phyloP scores from a whole-genome alignment of 1,140 invertebrate genomes.

The Zophobas atratus region DNA sequence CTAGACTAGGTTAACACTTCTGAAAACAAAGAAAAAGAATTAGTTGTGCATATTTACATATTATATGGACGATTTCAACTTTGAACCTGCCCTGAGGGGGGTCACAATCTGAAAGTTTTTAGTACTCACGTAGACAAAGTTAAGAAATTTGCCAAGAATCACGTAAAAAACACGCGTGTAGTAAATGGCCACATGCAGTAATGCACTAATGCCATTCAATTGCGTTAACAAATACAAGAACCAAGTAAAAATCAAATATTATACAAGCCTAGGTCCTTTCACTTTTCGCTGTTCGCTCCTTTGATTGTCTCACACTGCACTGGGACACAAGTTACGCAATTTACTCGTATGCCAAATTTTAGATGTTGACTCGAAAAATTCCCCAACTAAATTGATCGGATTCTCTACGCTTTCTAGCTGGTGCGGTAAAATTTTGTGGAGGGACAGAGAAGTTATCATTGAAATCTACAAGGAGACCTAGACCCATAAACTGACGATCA shows the following conservation, averaged over 20 bases:
- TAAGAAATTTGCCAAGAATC: conserved; percentile 16
- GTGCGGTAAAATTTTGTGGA: conserved; percentile 24
- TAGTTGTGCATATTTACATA: neutral
- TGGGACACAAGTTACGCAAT: conserved; percentile 33
- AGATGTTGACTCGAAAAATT: conserved; percentile 48
- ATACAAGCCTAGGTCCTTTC: conserved; percentile 44
- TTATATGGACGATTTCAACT: conserved; percentile 1
- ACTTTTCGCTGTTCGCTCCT: conserved; percentile 19
- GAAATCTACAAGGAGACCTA: conserved; percentile 57
- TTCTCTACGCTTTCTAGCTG: conserved; percentile 47
- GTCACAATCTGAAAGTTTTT: conserved; percentile 44
- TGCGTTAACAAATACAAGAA: conserved; percentile 14
- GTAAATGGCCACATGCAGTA: conserved; percentile 26
- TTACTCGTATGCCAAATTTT: conserved; percentile 28
- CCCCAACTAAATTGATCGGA: conserved; percentile 45
- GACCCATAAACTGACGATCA: conserved; percentile 55
- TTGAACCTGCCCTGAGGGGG: conserved; percentile 17
- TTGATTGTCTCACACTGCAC: neutral
- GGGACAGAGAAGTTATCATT: conserved; percentile 62
- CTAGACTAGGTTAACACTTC: conserved; percentile 63
- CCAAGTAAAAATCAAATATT: conserved; percentile 23
- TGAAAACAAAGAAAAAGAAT: conserved; percentile 38
- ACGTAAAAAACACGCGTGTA: neutral
- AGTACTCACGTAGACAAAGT: conserved; percentile 21
- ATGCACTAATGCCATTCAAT: conserved; percentile 14